Evolutionary conservation across 2,113 vertebrate genomes (phyloP).

Genomic region (Sinocyclocheilus rhinocerous): DNA sequence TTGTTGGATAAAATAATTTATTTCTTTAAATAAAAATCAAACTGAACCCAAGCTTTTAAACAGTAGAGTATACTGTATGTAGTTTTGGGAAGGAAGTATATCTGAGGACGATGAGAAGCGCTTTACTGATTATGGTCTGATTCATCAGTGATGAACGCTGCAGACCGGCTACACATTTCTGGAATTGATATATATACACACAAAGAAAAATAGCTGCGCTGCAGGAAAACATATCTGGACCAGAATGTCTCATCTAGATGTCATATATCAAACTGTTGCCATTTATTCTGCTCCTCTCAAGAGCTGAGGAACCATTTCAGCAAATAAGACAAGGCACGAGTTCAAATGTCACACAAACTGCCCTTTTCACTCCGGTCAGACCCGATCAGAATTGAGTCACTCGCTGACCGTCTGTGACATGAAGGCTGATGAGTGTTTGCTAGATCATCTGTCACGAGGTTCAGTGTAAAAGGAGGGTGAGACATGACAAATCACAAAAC

Average conservation of each 20-base stretch:
- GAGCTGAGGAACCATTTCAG: neutral
- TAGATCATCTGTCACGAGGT: no score
- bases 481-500: no score
- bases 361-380: conserved; percentile 31
- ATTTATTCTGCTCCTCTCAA: no score
- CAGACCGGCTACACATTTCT: no score
- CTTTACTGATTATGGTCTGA: no score
- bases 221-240: neutral
- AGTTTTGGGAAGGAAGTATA: no score
- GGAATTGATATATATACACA: neutral
- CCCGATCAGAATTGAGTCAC: conserved; percentile 8
- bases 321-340: neutral
- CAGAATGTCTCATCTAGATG: neutral
- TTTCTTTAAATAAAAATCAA: neutral
- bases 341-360: conserved; percentile 45
- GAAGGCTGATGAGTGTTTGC: no score
- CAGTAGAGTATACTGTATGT: no score
- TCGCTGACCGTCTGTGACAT: conserved; percentile 2
- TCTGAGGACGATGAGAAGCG: neutral
- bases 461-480: no score
- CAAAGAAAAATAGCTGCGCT: neutral
- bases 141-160: no score
- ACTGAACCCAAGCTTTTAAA: no score
- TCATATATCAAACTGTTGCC: neutral
- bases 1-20: neutral